These are phyloP conservation scores for Drosophila dunni DNA, from an alignment of 1,140 invertebrate species.

Conservation along the genomic window DNA sequence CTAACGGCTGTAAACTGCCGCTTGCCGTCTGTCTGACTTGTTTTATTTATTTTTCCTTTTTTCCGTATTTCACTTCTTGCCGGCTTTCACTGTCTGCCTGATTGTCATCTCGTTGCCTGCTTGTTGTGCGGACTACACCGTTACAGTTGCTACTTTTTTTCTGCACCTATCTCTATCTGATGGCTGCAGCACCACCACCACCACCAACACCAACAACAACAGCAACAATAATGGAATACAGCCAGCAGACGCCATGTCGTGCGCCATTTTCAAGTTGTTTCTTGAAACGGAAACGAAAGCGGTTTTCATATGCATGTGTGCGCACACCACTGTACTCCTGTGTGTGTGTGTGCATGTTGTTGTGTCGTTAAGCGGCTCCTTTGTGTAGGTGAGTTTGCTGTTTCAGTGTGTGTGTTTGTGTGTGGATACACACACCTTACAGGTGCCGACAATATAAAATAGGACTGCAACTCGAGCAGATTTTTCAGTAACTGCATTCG, in stretches of 20 bases:
- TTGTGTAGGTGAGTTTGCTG: constrained; percentile 13
- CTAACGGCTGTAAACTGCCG: neutral
- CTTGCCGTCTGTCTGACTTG: constrained; percentile 22
- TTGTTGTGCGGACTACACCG: constrained; percentile 53
- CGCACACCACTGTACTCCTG: constrained; percentile 47
- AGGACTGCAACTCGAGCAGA: constrained; percentile 60
- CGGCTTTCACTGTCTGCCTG: constrained; percentile 52
- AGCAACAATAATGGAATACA: constrained; percentile 11
- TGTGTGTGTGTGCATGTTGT: constrained; percentile 22
- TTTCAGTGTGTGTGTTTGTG: constrained; percentile 7
- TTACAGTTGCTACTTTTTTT: constrained; percentile 66
- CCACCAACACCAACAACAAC: constrained; percentile 25
- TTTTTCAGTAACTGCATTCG: constrained; percentile 47
- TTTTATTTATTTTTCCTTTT: constrained; percentile 32
- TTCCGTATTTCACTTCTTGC: constrained; percentile 46
- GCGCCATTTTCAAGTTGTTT: constrained; percentile 78
- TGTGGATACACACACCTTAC: constrained; percentile 21
- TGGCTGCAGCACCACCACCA: constrained; percentile 51
- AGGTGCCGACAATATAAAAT: constrained; percentile 77
- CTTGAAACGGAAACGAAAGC: constrained; percentile 81
- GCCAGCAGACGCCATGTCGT: constrained; percentile 60
- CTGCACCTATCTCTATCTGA: constrained; percentile 73
- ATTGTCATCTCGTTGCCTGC: constrained; percentile 69
- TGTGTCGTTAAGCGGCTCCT: constrained; percentile 48
- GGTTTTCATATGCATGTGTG: constrained; percentile 78